Percentiles rank a stretch among this genome's conserved stretches.
Conservation (phyloP, 2,797 vertebrate species). For the Dermochelys coriacea region DNA sequence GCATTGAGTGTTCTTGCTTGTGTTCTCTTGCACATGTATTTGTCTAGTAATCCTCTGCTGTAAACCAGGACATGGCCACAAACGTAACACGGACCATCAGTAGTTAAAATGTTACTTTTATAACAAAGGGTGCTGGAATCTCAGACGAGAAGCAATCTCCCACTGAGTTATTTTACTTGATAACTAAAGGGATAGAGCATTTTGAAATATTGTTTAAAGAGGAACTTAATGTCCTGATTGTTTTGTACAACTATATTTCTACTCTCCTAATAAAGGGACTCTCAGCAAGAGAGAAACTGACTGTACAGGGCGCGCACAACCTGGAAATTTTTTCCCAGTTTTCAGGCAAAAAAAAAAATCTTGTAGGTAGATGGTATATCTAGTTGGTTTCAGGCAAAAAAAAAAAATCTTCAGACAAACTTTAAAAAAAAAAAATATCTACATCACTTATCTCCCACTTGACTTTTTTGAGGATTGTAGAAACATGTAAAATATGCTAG, state of each 20-base stretch:
- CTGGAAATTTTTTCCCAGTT: background rate
- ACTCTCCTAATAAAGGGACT: background rate
- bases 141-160: background rate
- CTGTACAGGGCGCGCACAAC: background rate
- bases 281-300: background rate
- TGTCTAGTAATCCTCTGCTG: background rate
- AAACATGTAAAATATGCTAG: background rate
- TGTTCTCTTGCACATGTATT: background rate
- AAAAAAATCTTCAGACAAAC: background rate
- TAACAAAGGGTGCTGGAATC: background rate
- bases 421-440: too few species aligned
- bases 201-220: background rate
- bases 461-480: background rate
- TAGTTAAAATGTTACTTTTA: constrained; percentile 25
- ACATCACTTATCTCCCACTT: background rate
- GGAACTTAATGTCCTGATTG: background rate
- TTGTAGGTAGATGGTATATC: background rate
- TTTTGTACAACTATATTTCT: too few species aligned
- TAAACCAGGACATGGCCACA: background rate
- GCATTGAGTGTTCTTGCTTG: background rate
- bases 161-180: background rate
- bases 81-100: background rate
- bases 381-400: background rate
- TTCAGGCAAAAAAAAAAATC: background rate
- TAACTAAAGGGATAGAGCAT: background rate